Evolutionary conservation across 1,140 invertebrate species (phyloP).

Genomic region (Drosophila nigrodunni): DNA sequence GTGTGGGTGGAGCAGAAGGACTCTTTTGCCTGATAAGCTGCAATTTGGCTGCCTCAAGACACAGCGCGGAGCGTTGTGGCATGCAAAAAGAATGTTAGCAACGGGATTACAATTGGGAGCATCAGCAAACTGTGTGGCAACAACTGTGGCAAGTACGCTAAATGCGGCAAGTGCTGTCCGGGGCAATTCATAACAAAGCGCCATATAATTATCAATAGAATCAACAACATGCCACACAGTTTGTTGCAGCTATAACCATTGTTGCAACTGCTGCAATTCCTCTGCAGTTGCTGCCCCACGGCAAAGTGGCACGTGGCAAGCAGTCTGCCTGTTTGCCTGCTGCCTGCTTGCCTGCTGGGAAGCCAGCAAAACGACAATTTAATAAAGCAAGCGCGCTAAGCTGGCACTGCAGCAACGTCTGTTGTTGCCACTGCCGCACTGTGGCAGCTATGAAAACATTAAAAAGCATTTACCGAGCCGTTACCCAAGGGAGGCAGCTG

Average conservation of each 20-base stretch:
- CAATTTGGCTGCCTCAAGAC: slow-evolving; percentile 66
- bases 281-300: slow-evolving; percentile 11
- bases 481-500: slow-evolving; percentile 15
- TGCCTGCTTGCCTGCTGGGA: background rate
- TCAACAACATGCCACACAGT: slow-evolving; percentile 61
- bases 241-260: slow-evolving; percentile 22
- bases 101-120: slow-evolving; percentile 32
- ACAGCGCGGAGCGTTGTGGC: slow-evolving; percentile 35
- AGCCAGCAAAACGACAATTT: slow-evolving; percentile 46
- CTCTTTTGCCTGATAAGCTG: slow-evolving; percentile 68
- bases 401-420: slow-evolving; percentile 23
- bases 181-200: slow-evolving; percentile 72
- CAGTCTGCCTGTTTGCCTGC: slow-evolving; percentile 11
- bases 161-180: slow-evolving; percentile 4
- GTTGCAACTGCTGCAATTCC: slow-evolving; percentile 22
- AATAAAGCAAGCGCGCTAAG: slow-evolving; percentile 47
- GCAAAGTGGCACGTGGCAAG: slow-evolving; percentile 25
- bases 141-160: slow-evolving; percentile 7
- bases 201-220: slow-evolving; percentile 77
- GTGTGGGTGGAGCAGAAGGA: background rate
- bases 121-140: slow-evolving; percentile 19
- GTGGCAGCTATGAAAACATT: slow-evolving; percentile 55
- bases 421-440: background rate
- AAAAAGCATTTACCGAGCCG: slow-evolving; percentile 63
- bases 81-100: slow-evolving; percentile 66